Base-by-base conservation (phyloP, 2,113 vertebrate genomes). In the Psophia crepitans region DNA sequence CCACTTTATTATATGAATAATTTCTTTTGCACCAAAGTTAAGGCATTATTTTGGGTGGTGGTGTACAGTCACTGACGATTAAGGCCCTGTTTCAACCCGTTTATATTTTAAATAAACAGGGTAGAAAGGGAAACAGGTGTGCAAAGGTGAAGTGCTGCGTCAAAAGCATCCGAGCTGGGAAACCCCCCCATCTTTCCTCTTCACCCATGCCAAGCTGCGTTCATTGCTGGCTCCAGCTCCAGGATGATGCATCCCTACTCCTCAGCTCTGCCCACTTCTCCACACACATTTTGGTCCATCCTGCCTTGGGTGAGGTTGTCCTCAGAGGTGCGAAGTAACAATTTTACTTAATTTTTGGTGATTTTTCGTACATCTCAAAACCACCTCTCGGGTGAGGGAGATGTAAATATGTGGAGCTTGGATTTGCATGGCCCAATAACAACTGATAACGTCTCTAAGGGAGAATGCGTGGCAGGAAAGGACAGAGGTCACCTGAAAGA, bases 221-320 rank as follows among this genome's bases (percentile, higher is more conserved):
- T 48, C 33, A 10, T 27, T 5, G 1, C 8, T 84, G 46, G 6
- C 70, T 84, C 35, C 68, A 51, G 65, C 32, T 75, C 56, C 61
- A 24, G 37, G 10, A 7, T 33, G 66, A 22, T 61, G 20, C 9
- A 7, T 37, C 43, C 32, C 49, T 46, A 17, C 28, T 53, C 32
- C 48, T 79, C 71, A 54, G 37, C 44, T 58, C 56, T 27, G 14
- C 61, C 64, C 33, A 1, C 10, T 46, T 64, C 60, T 80, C 58
- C 73, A 28, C 3, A 0, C 2, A 2, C 1, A 0, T 58, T 69
- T 89, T 48, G 27, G 21, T 56, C 60, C 35, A 14, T 28, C 41
- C 60, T 85, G 44, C 54, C 37, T 61, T 12, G 16, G n/a, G 4
- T 22, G 28, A 76, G 44, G 3, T 16, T 91, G 66, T 83, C 37